Conservation (phyloP, 1,140 invertebrate genomes). For the Homarus americanus region DNA sequence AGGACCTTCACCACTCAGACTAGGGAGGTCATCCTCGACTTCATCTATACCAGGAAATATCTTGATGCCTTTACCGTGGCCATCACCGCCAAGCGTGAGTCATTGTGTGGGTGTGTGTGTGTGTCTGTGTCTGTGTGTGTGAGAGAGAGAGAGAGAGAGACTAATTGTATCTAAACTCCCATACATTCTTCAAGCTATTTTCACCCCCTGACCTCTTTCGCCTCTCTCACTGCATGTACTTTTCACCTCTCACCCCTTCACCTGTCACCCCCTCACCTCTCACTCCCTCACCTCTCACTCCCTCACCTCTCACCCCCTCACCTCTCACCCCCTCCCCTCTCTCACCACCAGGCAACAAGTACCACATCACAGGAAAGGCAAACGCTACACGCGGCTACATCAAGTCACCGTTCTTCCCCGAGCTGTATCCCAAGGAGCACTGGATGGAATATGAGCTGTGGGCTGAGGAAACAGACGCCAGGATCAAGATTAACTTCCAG, state of each 20-base stretch:
- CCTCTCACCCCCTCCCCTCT: too few species aligned
- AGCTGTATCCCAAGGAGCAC: conserved; percentile 84
- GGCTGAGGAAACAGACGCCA: conserved; percentile 80
- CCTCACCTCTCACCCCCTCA: too few species aligned
- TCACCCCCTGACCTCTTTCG: too few species aligned
- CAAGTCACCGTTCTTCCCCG: conserved; percentile 85
- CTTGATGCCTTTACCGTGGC: conserved; percentile 84
- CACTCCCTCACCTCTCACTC: too few species aligned
- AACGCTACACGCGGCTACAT: conserved; percentile 78
- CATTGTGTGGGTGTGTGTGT: neutral
- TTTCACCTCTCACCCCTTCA: too few species aligned
- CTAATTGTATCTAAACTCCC: too few species aligned
- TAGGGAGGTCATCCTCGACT: conserved; percentile 82
- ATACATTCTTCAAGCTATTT: too few species aligned
- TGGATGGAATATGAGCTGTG: conserved; percentile 84
- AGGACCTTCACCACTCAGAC: conserved; percentile 83
- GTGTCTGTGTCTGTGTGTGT: too few species aligned
- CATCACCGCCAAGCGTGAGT: conserved; percentile 84
- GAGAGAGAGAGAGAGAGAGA: neutral
- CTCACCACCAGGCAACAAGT: conserved; percentile 84
- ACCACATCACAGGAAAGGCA: conserved; percentile 81
- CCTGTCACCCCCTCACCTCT: too few species aligned
- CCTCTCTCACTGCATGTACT: too few species aligned
- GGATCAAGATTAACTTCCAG: conserved; percentile 84
- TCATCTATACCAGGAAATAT: conserved; percentile 83